A percentile compares a stretch with the other conserved stretches of the same genome.
Evolutionary conservation across 2,113 vertebrate genomes (phyloP).

Genomic region (Gracilinanus agilis): DNA sequence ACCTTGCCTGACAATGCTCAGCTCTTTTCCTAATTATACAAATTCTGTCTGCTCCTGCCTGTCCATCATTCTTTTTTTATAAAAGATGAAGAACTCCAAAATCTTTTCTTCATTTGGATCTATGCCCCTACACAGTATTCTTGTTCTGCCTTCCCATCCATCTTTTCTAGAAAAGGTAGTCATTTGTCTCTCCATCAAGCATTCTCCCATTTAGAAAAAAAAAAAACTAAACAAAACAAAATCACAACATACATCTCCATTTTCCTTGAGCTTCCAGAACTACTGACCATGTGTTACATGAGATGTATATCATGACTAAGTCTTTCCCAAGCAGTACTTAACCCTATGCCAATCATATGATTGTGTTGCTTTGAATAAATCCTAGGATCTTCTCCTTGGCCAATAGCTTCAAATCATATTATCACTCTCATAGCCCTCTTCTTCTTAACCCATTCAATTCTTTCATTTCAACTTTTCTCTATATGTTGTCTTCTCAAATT

Average conservation of each 20-base stretch:
- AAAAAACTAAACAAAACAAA: background rate
- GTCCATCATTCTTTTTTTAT: background rate
- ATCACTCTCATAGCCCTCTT: background rate
- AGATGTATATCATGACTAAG: background rate
- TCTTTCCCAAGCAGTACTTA: background rate
- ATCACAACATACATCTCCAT: background rate
- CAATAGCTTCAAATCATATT: background rate
- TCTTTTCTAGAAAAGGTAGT: background rate
- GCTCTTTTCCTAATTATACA: background rate
- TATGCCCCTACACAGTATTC: background rate
- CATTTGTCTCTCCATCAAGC: background rate
- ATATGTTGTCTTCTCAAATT: background rate
- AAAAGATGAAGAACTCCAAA: background rate
- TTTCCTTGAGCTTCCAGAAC: background rate
- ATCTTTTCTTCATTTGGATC: background rate
- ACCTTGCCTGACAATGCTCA: background rate
- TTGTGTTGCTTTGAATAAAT: background rate
- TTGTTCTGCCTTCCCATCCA: background rate
- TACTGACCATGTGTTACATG: background rate
- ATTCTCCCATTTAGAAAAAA: background rate
- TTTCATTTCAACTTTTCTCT: background rate
- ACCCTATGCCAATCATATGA: background rate
- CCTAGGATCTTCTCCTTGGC: background rate
- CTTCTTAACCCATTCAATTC: background rate
- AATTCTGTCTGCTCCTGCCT: background rate